These are phyloP conservation scores for Tetramorium parvispinum DNA, from an alignment of 1,140 invertebrate species.

Conservation along the genomic window DNA sequence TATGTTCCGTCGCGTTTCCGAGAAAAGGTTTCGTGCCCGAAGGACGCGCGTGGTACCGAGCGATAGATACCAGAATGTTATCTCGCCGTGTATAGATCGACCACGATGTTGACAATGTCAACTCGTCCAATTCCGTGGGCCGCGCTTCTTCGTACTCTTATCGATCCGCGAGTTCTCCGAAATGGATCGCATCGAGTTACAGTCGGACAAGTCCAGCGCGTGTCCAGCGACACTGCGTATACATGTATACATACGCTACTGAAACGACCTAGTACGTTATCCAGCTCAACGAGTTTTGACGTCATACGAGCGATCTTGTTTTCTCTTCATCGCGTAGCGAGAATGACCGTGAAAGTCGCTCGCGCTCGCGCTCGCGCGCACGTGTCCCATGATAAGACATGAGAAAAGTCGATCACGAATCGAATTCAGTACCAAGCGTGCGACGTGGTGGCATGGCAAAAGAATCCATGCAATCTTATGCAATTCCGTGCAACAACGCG, in stretches of 20 bases:
- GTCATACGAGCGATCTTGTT: slow-evolving; percentile 25
- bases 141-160: not conserved
- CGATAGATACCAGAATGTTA: not conserved
- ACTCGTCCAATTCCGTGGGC: not conserved
- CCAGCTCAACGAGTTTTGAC: slow-evolving; percentile 12
- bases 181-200: slow-evolving; percentile 1
- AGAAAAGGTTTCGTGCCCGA: slow-evolving; percentile 6
- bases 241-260: slow-evolving; percentile 1
- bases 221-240: not conserved
- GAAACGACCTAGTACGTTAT: slow-evolving; percentile 34
- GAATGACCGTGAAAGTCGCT: slow-evolving; percentile 45
- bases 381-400: no score
- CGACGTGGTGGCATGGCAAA: not conserved
- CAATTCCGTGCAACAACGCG: slow-evolving; percentile 65
- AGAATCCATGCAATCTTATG: slow-evolving; percentile 61
- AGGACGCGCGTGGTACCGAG: not conserved
- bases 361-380: no score
- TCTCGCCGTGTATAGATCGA: not conserved
- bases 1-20: not conserved
- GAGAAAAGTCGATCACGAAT: not conserved
- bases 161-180: not conserved
- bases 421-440: slow-evolving; percentile 3
- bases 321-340: not conserved
- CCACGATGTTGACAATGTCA: not conserved
- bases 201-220: not conserved